Base-by-base conservation (phyloP, 35 echinoderm and acorn worm species). In the Patiria miniata region DNA sequence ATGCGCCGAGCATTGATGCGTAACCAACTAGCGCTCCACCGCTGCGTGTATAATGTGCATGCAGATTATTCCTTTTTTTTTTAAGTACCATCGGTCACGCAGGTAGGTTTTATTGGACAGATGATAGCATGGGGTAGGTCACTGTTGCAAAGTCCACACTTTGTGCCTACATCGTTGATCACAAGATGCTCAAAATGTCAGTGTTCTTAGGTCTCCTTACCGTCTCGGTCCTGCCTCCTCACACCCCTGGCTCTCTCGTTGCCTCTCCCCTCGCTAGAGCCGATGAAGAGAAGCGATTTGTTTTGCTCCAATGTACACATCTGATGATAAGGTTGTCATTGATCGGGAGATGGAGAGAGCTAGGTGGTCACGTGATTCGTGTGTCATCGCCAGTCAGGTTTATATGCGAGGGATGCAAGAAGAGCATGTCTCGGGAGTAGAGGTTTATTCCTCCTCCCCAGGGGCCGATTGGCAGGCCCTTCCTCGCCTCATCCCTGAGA, bases 241-340 rank as follows among this genome's bases (percentile, higher is more conserved):
- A 73, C 34, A 12, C 65, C 8, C 65, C 29, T 23, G 14, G 26
- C 65, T 2, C 14, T 73, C 34, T 30, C 34, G 14, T 73, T 19
- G 9, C 0, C 34, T 30, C 2, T 32, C 26, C 14, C 65, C 65
- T 36, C 65, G 34, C 65, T 73, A 12, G 14, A 28, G 23, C 2
- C 19, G 26, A 18, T 7, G 29, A 73, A 73, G 34, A 26, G 65
- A 73, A 73, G 65, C 65, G 65, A 73, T 73, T 73, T 73, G 65
- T 30, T 73, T 73, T 73, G 10, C 65, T 73, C 26, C 26, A 73
- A 1, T 73, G 65, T 32, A 36, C 65, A 73, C 65, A 73, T 73
- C 65, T 30, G 26, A 32, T 36, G 65, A 73, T 30, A 23, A 73
- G 65, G 65, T 73, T 73, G 65, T 73, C 65, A 73, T 73, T 73